phyloP scores from a whole-genome alignment of 2,113 vertebrate species.

The Plestiodon gilberti region DNA sequence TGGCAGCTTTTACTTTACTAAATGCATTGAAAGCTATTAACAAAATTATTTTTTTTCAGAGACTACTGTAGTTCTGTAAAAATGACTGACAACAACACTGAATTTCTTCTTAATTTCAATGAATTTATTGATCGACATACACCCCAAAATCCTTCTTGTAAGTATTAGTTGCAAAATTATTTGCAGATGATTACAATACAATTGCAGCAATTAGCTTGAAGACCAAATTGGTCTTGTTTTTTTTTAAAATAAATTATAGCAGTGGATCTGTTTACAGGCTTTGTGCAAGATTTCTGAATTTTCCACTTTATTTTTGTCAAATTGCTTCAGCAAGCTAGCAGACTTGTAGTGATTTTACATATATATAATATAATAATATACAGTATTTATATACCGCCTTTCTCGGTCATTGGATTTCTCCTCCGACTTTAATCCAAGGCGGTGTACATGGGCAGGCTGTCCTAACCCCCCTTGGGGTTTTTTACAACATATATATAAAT shows the following conservation, averaged over 20 bases:
- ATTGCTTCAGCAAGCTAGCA: neutral
- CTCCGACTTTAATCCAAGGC: too few relatives aligned
- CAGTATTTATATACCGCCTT: too few relatives aligned
- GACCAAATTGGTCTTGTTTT: neutral
- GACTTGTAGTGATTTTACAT: neutral
- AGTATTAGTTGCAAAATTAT: slow-evolving; percentile 70
- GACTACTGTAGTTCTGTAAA: slow-evolving; percentile 95
- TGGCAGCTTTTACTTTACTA: neutral
- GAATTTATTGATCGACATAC: slow-evolving; percentile 90
- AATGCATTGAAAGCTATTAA: neutral
- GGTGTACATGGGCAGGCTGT: too few relatives aligned
- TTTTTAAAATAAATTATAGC: neutral
- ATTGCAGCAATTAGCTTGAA: neutral
- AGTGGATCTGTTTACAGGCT: neutral
- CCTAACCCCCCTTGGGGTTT: too few relatives aligned
- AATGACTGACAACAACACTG: slow-evolving; percentile 91
- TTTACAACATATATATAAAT: too few relatives aligned
- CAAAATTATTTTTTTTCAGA: slow-evolving; percentile 75
- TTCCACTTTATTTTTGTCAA: neutral
- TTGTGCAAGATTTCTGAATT: neutral
- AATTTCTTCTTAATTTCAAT: slow-evolving; percentile 93
- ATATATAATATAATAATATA: too few relatives aligned
- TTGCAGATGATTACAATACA: neutral
- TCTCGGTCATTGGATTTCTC: too few relatives aligned
- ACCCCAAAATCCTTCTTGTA: slow-evolving; percentile 89